Conservation (phyloP, 1,140 invertebrate genomes). For the Drosophila serrata region DNA sequence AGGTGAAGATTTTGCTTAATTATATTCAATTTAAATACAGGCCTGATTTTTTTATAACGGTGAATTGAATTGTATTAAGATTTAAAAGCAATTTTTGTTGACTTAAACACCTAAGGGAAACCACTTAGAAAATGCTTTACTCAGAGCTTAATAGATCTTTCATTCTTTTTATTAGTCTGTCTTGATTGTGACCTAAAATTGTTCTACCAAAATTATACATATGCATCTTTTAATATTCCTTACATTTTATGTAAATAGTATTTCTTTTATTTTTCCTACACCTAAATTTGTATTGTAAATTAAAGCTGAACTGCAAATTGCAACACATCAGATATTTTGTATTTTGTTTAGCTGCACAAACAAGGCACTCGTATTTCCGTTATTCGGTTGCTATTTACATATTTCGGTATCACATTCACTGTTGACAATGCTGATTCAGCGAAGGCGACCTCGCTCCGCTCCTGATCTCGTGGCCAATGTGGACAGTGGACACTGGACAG, state of each 20-base stretch:
- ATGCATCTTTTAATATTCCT: no score
- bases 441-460: slow-evolving; percentile 48
- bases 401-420: slow-evolving; percentile 1
- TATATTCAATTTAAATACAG: background rate
- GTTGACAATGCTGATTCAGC: background rate
- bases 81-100: background rate
- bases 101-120: no score
- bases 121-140: no score
- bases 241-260: background rate
- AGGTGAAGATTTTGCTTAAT: background rate
- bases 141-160: no score
- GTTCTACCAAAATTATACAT: no score
- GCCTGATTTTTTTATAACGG: background rate
- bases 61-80: background rate
- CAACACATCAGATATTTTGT: slow-evolving; percentile 22
- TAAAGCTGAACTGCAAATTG: slow-evolving; percentile 10
- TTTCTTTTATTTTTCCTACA: slow-evolving; percentile 13
- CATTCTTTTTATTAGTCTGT: no score
- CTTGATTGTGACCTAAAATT: background rate
- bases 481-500: slow-evolving; percentile 7
- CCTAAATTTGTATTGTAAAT: background rate
- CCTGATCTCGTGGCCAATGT: slow-evolving; percentile 44
- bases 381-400: background rate
- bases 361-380: slow-evolving; percentile 19
- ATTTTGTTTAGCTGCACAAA: slow-evolving; percentile 24